Conservation (phyloP, 1,140 invertebrate species). For the Anastatus disparis region DNA sequence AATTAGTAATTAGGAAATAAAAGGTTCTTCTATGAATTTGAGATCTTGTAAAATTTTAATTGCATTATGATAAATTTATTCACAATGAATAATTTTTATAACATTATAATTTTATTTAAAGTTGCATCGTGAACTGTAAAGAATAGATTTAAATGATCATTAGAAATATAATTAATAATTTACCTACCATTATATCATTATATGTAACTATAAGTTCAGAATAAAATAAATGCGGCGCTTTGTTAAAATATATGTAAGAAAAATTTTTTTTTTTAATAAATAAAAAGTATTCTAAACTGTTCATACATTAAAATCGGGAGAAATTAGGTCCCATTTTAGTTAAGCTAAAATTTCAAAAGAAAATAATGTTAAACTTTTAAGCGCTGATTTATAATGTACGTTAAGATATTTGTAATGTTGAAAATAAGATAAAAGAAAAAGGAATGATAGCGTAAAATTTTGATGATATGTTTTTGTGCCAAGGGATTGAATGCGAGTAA, state of each 20-base stretch:
- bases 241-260: neutral
- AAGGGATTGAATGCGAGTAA: no score
- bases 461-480: neutral
- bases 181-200: conserved; percentile 4
- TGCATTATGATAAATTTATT: no score
- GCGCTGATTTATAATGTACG: neutral
- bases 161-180: neutral
- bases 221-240: neutral
- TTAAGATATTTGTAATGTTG: neutral
- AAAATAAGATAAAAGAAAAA: neutral
- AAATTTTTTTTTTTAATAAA: neutral
- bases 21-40: no score
- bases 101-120: no score
- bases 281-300: neutral
- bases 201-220: conserved; percentile 3
- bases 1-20: no score
- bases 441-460: no score
- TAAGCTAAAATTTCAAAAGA: neutral
- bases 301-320: neutral
- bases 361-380: neutral
- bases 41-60: no score
- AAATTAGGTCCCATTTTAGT: conserved; percentile 18
- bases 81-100: no score
- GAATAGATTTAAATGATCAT: neutral
- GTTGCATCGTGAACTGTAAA: neutral